Evolutionary conservation across 2,797 vertebrate genomes (phyloP), one percentile per base, ranked within the genome.

Genomic region (Sus cebifrons): DNA sequence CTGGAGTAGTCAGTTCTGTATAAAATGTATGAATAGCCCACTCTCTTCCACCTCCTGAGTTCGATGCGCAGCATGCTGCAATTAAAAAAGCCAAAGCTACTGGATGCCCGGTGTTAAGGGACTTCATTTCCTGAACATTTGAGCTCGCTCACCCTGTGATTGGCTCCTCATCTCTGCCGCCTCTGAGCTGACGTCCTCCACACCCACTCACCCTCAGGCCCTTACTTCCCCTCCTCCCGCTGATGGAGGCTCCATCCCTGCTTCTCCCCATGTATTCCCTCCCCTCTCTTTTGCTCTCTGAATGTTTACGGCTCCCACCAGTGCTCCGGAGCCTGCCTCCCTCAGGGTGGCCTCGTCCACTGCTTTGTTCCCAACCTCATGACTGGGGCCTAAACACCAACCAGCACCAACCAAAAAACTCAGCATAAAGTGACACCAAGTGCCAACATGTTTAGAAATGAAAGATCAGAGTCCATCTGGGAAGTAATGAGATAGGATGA

Each of bases 31-130:
- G 1, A 36, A 21, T 23, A 29, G 2, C 16, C 40, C 18, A 17
- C 13, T 16, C 5, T 40, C 18, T 88, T 25, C 32, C n/a, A 17
- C 62, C 56, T 27, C 12, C 0, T 0, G 18, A 18, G 21, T 44
- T 27, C 21, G 25, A 0, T 8, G 20, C 1, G 1, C 29, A 25
- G 29, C 11, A 0, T 23, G 32, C 15, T 16, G 1, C 3, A 8
- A 0, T 3, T 13, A 3, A 52, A 9, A 27, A 29, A 75, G 6
- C 5, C 44, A 49, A 36, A 2, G 1, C 40, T 6, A 4, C 10
- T 7, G 54, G 23, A 36, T 40, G 12, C 14, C 21, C 17, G 16
- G 12, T 1, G 2, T 20, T 7, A 32, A 52, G 58, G 36, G 11
- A 25, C 65, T 62, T 65, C 1, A 20, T 87, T 86, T 75, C 67